These are phyloP conservation scores for Limnephilus lunatus DNA, from an alignment of 2,888 invertebrate species.

Conservation along the genomic window DNA sequence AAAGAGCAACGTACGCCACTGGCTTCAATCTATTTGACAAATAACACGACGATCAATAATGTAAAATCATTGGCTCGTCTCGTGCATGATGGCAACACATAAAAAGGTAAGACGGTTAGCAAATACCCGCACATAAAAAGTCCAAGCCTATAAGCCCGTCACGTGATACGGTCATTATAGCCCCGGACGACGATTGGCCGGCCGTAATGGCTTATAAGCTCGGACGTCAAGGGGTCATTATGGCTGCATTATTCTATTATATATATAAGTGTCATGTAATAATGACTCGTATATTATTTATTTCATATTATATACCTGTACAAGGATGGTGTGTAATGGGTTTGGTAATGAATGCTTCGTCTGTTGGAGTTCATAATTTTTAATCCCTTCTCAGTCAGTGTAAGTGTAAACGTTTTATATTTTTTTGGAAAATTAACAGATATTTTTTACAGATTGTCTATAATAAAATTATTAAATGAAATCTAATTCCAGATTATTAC, in stretches of 20 bases:
- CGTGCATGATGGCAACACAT: not conserved
- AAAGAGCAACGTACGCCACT: too few species aligned
- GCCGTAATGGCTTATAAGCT: conserved; percentile 72
- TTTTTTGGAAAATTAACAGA: too few species aligned
- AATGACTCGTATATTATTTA: not conserved
- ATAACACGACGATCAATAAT: too few species aligned
- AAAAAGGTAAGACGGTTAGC: conserved; percentile 2
- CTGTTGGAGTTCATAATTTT: not conserved
- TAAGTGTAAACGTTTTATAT: not conserved
- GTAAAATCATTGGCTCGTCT: not conserved
- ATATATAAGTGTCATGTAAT: not conserved
- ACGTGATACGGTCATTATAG: conserved; percentile 76
- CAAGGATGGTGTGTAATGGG: not conserved
- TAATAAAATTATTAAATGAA: too few species aligned
- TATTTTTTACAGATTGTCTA: too few species aligned
- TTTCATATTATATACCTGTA: not conserved
- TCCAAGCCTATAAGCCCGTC: conserved; percentile 67
- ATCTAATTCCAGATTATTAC: too few species aligned
- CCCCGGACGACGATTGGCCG: conserved; percentile 73
- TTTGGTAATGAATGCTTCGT: not conserved
- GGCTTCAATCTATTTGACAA: too few species aligned
- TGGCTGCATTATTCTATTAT: conserved; percentile 46
- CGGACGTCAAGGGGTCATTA: conserved; percentile 53
- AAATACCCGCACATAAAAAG: conserved; percentile 9
- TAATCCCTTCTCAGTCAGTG: not conserved